Evolutionary conservation across 2,888 invertebrate species (phyloP).

Genomic region (Aspidapion aeneum): DNA sequence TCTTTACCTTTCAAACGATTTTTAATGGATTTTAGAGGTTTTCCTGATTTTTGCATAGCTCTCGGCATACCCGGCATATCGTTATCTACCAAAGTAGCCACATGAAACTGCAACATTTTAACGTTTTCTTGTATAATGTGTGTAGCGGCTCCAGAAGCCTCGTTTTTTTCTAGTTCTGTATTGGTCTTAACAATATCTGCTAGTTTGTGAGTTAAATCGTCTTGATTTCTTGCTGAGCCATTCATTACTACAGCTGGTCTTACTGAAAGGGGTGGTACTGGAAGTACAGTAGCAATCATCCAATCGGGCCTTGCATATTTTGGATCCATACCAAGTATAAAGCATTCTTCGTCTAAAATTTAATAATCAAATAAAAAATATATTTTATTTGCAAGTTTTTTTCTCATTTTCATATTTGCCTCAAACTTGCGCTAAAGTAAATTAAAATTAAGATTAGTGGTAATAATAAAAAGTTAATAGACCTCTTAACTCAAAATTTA

Average conservation of each 20-base stretch:
- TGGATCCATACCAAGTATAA: slow-evolving; percentile 92
- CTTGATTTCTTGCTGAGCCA: slow-evolving; percentile 98
- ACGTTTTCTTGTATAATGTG: slow-evolving; percentile 97
- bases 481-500: too few relatives aligned
- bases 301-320: slow-evolving; percentile 97
- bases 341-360: slow-evolving; percentile 84
- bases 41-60: slow-evolving; percentile 98
- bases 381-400: not conserved
- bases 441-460: too few relatives aligned
- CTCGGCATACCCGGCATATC: slow-evolving; percentile 98
- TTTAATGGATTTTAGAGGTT: slow-evolving; percentile 97
- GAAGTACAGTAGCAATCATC: slow-evolving; percentile 98
- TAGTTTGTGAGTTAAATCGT: slow-evolving; percentile 98
- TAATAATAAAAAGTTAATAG: too few relatives aligned
- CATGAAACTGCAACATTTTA: slow-evolving; percentile 97
- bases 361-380: not conserved
- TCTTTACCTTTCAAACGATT: slow-evolving; percentile 97
- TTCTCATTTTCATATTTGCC: too few relatives aligned
- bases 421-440: too few relatives aligned
- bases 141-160: slow-evolving; percentile 94
- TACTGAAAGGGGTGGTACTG: slow-evolving; percentile 94
- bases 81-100: slow-evolving; percentile 97
- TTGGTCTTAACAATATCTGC: slow-evolving; percentile 98
- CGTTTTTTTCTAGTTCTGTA: slow-evolving; percentile 92
- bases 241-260: slow-evolving; percentile 98